Evolutionary conservation across 1,140 invertebrate genomes (phyloP).

Genomic region (Batillaria attramentaria): DNA sequence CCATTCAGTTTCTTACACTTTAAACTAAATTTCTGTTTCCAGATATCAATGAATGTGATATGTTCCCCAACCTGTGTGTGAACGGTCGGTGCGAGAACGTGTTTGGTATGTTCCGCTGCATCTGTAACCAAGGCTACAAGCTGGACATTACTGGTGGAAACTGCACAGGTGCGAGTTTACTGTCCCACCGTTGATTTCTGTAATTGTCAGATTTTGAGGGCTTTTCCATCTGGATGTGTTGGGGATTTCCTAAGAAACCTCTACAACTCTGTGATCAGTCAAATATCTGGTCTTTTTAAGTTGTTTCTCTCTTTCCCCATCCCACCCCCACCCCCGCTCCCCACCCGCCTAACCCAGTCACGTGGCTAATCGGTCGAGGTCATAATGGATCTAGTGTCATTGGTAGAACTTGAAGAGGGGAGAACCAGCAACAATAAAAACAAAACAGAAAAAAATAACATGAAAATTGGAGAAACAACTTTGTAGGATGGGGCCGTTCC

Average conservation of each 20-base stretch:
- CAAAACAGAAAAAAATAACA: too few relatives aligned
- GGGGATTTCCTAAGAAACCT: too few relatives aligned
- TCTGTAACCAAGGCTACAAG: slow-evolving; percentile 83
- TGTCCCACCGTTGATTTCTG: slow-evolving; percentile 1
- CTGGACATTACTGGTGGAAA: slow-evolving; percentile 83
- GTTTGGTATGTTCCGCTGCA: slow-evolving; percentile 77
- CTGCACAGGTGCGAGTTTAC: slow-evolving; percentile 78
- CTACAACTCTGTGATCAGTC: background rate
- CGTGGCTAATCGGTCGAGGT: too few relatives aligned
- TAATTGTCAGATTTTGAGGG: background rate
- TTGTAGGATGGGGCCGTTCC: too few relatives aligned
- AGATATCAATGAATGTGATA: slow-evolving; percentile 93
- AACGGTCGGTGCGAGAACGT: slow-evolving; percentile 90
- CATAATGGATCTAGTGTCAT: too few relatives aligned
- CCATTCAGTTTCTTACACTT: too few relatives aligned
- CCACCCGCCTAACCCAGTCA: background rate
- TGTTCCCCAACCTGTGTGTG: slow-evolving; percentile 89
- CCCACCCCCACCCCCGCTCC: background rate
- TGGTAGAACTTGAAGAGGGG: too few relatives aligned
- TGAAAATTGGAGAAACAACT: too few relatives aligned
- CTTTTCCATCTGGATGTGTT: background rate
- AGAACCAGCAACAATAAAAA: too few relatives aligned
- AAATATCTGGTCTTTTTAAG: background rate
- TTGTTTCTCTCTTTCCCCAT: background rate
- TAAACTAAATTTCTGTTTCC: slow-evolving; percentile 55